Evolutionary conservation across 2,797 vertebrate genomes (phyloP).

Genomic region (Chloroceryle inda): DNA sequence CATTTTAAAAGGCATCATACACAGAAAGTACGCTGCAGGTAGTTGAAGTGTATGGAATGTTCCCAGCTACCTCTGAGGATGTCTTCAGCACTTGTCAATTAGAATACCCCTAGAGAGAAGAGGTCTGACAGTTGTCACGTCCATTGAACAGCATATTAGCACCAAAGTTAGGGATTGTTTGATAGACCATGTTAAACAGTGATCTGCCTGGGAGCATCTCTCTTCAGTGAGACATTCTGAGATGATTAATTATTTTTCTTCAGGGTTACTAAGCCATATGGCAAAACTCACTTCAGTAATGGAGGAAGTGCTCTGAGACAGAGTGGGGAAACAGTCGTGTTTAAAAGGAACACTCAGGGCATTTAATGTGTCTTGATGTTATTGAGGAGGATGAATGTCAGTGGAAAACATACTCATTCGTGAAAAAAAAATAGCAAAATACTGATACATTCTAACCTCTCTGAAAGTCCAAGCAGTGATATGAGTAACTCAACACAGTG

Average conservation of each 20-base stretch:
- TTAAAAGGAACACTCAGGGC: neutral
- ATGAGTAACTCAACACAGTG: neutral
- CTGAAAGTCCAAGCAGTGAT: neutral
- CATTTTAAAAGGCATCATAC: neutral
- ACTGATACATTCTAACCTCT: neutral
- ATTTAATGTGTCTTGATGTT: neutral
- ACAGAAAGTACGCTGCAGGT: neutral
- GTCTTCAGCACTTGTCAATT: constrained; percentile 48
- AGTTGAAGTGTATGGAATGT: neutral
- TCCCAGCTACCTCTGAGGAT: constrained; percentile 20
- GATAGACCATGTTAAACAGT: constrained; percentile 19
- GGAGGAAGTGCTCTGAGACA: constrained; percentile 31
- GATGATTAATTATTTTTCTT: constrained; percentile 55
- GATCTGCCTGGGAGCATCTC: constrained; percentile 47
- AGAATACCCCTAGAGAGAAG: constrained; percentile 22
- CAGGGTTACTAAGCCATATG: neutral
- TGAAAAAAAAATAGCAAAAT: neutral
- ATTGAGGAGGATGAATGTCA: neutral
- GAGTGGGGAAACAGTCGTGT: neutral
- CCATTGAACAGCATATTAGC: constrained; percentile 13
- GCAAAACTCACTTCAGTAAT: constrained; percentile 12
- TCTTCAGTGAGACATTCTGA: neutral
- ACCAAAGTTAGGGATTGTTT: constrained; percentile 31
- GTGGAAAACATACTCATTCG: constrained; percentile 27
- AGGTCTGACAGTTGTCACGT: constrained; percentile 14